A percentile compares a stretch with the other conserved stretches of the same genome.
phyloP scores from a whole-genome alignment of 2,888 invertebrate species.

The Andrena hattorfiana region DNA sequence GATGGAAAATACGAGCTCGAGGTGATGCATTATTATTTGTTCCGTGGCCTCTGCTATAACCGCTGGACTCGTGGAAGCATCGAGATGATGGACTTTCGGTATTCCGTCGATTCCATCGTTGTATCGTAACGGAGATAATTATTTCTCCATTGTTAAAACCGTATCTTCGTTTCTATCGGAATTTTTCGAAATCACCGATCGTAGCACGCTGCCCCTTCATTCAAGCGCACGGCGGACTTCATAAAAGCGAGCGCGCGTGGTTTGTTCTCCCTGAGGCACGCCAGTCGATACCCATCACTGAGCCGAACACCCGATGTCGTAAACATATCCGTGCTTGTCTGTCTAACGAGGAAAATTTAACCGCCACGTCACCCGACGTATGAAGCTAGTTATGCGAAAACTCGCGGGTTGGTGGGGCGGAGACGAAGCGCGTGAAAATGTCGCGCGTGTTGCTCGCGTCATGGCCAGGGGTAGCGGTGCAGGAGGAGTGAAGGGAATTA shows the following conservation, averaged over 20 bases:
- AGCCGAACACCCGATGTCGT: constrained; percentile 33
- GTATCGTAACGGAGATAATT: constrained; percentile 34
- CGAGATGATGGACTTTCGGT: neutral
- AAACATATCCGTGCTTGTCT: constrained; percentile 51
- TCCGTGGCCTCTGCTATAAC: constrained; percentile 6
- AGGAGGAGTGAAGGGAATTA: constrained; percentile 42
- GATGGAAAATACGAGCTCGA: constrained; percentile 1
- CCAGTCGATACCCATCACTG: constrained; percentile 10
- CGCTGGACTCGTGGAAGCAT: neutral
- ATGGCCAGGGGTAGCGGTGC: constrained; percentile 10
- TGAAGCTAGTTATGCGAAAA: constrained; percentile 56
- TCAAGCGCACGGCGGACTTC: too few relatives aligned
- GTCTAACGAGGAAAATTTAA: constrained; percentile 69
- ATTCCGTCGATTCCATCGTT: constrained; percentile 22
- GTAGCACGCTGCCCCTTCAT: too few relatives aligned
- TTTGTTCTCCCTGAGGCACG: too few relatives aligned
- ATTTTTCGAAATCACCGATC: neutral
- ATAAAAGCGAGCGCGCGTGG: too few relatives aligned
- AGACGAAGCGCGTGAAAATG: constrained; percentile 47
- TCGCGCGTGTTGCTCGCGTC: constrained; percentile 22
- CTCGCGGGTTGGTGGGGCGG: constrained; percentile 19
- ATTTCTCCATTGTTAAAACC: neutral
- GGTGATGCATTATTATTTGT: neutral
- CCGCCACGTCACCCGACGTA: constrained; percentile 68
- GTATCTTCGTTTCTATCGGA: constrained; percentile 1